These are phyloP conservation scores for Orthosia gracilis DNA, from an alignment of 2,888 invertebrate genomes.

Conservation along the genomic window DNA sequence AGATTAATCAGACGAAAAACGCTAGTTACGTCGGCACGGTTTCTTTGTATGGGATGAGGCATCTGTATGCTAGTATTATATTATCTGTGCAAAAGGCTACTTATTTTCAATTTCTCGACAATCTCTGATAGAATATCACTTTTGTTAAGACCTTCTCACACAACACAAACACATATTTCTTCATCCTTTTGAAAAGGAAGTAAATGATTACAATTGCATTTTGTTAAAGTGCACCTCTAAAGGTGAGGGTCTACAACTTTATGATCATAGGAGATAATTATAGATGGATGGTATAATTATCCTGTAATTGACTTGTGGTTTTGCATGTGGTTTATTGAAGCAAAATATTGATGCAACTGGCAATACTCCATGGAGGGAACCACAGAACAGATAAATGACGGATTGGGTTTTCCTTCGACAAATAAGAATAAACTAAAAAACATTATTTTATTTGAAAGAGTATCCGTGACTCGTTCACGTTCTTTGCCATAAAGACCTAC, in stretches of 20 bases:
- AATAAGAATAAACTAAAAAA: not conserved
- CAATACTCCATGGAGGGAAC: not conserved
- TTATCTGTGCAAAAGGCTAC: no score
- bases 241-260: conserved; percentile 14
- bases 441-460: no score
- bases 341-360: not conserved
- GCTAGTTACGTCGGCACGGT: no score
- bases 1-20: no score
- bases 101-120: not conserved
- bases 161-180: not conserved
- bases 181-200: not conserved
- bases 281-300: conserved; percentile 2
- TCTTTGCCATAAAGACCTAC: no score
- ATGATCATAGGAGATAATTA: conserved; percentile 6
- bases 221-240: not conserved
- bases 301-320: conserved; percentile 5
- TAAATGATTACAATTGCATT: not conserved
- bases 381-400: no score
- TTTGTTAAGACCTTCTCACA: not conserved
- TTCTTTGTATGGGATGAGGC: no score
- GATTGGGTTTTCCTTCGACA: not conserved
- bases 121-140: not conserved
- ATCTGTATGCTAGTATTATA: no score
- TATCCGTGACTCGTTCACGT: no score
- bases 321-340: not conserved